Evolutionary conservation across 2,888 invertebrate species (phyloP).

Genomic region (Marasmarcha lunaedactyla): DNA sequence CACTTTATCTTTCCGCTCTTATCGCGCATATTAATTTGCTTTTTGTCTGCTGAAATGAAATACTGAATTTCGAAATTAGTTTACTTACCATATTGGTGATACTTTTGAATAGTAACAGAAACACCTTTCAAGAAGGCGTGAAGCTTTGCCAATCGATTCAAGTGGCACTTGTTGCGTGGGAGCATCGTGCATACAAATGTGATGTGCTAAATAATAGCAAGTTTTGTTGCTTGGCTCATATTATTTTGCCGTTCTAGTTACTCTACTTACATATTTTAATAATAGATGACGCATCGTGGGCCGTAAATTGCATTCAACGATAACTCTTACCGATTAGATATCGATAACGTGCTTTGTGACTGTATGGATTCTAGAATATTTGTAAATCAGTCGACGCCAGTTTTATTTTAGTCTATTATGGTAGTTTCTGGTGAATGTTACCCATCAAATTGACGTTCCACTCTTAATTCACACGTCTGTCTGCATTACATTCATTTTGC

Average conservation of each 20-base stretch:
- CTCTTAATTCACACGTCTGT: constrained; percentile 33
- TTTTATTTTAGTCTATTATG: constrained; percentile 7
- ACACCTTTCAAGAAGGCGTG: too few relatives aligned
- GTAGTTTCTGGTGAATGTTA: constrained; percentile 35
- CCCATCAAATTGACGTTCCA: constrained; percentile 35
- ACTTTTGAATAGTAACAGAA: too few relatives aligned
- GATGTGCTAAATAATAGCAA: neutral
- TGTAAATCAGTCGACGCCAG: too few relatives aligned
- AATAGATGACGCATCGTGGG: neutral
- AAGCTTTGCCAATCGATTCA: constrained; percentile 23
- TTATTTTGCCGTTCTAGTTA: too few relatives aligned
- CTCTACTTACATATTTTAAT: too few relatives aligned
- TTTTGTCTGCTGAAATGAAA: neutral
- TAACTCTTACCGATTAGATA: too few relatives aligned
- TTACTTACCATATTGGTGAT: too few relatives aligned
- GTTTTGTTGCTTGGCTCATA: neutral
- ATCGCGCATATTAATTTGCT: neutral
- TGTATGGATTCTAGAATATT: too few relatives aligned
- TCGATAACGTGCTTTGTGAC: too few relatives aligned
- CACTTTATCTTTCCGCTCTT: neutral
- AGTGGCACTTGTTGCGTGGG: constrained; percentile 56
- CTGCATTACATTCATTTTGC: constrained; percentile 21
- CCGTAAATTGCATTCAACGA: neutral
- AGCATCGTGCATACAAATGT: constrained; percentile 30
- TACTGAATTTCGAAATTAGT: too few relatives aligned